Percentiles rank a stretch among this genome's conserved stretches.
Evolutionary conservation across 37 sponge, comb jelly and placozoan genomes (phyloP).

Genomic region (Spongilla lacustris): DNA sequence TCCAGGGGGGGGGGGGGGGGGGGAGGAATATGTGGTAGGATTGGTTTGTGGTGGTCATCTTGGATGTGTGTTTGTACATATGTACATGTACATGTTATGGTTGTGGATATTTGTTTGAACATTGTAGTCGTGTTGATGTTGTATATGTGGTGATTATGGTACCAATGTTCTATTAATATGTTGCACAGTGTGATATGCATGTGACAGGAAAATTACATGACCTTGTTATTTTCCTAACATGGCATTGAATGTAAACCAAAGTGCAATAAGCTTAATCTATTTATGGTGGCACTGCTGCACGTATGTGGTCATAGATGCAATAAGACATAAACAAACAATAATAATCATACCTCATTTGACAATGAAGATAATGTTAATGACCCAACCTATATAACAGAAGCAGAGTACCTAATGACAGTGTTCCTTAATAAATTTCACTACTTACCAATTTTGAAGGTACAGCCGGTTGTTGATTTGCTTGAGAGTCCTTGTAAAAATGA

Average conservation of each 20-base stretch:
- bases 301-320: not conserved
- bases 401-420: not conserved
- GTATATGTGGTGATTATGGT: too few species aligned
- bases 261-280: constrained; percentile 4
- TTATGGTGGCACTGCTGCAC: too few species aligned
- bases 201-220: too few species aligned
- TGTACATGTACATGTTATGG: not conserved
- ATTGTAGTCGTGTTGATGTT: too few species aligned
- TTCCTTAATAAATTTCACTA: not conserved
- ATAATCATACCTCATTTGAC: not conserved
- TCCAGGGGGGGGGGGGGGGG: not conserved
- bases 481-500: not conserved
- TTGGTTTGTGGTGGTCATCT: too few species aligned
- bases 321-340: not conserved
- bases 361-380: not conserved
- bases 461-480: not conserved
- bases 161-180: too few species aligned
- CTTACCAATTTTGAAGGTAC: not conserved
- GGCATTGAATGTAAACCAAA: too few species aligned
- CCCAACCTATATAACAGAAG: not conserved
- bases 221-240: too few species aligned
- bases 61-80: too few species aligned
- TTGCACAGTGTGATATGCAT: too few species aligned
- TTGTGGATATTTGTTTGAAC: not conserved
- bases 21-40: too few species aligned